phyloP scores from a whole-genome alignment of 2,113 vertebrate genomes.

The Festucalex cinctus region DNA sequence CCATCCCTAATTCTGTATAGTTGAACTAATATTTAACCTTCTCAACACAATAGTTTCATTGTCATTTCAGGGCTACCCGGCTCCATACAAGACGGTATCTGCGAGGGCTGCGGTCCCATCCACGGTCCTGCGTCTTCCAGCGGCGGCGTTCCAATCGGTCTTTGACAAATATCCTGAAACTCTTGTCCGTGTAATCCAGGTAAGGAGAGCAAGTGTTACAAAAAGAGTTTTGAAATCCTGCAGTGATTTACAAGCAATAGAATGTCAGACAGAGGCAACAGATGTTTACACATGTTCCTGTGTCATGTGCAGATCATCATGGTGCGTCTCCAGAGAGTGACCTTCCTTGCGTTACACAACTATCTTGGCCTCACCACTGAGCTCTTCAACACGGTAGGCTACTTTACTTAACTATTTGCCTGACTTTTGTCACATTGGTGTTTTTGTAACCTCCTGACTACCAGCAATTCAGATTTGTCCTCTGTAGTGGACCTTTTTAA shows the following conservation, averaged over 20 bases:
- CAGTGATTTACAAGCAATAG: background rate
- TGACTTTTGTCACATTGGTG: background rate
- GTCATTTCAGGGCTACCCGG: slow-evolving; percentile 78
- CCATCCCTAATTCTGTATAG: too few relatives aligned
- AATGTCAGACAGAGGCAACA: background rate
- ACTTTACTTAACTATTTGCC: slow-evolving; percentile 10
- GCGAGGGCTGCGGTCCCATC: slow-evolving; percentile 79
- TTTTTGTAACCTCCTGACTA: too few relatives aligned
- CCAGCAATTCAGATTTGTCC: too few relatives aligned
- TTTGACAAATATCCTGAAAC: slow-evolving; percentile 94
- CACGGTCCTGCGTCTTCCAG: slow-evolving; percentile 84
- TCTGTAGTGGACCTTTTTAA: too few relatives aligned
- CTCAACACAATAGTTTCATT: background rate
- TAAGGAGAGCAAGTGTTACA: slow-evolving; percentile 41
- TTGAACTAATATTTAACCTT: background rate
- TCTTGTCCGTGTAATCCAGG: slow-evolving; percentile 88
- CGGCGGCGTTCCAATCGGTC: slow-evolving; percentile 82
- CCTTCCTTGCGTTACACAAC: slow-evolving; percentile 89
- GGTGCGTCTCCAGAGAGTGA: slow-evolving; percentile 93
- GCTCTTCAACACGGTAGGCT: slow-evolving; percentile 91
- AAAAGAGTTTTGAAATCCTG: background rate
- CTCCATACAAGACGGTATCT: slow-evolving; percentile 88
- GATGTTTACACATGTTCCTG: background rate
- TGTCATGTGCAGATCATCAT: slow-evolving; percentile 85
- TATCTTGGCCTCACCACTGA: slow-evolving; percentile 92